Base-by-base conservation (phyloP, 2,113 vertebrate species). In the Ranitomeya variabilis region DNA sequence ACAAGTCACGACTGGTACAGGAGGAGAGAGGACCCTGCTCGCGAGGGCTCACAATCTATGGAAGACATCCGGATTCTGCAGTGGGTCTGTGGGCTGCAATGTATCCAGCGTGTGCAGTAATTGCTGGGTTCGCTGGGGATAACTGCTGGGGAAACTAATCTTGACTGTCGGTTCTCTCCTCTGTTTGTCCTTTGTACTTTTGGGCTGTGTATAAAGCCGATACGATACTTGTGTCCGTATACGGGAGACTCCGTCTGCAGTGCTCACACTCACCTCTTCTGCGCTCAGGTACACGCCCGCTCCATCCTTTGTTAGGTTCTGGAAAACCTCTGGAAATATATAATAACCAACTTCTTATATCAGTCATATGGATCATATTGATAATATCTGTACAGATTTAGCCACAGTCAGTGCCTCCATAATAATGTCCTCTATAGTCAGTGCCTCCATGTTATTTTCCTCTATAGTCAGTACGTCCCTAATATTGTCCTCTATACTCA, bases 261-360 rank as follows among this genome's bases (percentile, higher is more conserved):
- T 74, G 8, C 15, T 19, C 19, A 23, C 74, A 26, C 79, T 95
- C 86, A 96, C 95, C 93, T 95, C 90, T 23, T 57, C 37, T 88
- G 93, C 89, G 89, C 66, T 83, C 26, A 93, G 87, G 92, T 71
- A 90, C 79, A 93, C 45, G 80, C 92, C 91, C 88, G 37, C 87
- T 62, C 90, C 6, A 0, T 92, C 93, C 23, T 23, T 87, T 77
- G 93, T 91, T 78, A 96, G 90, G 76, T 94, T 94, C 79, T 55
- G 89, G 92, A 95, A 96, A 15, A 91, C 89, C 86, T 89, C 95
- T 95, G 86, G 4, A 81, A 71, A 77, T 6, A 85, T 6, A 91
- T 80, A 80, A 64, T 21, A 51, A 51, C 19, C 0, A 16, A 45
- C 3, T 12, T 21, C 7, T 21, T 76, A 51, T 21, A 21, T 52